These are phyloP conservation scores for Oscheius onirici DNA, from an alignment of 2,888 invertebrate genomes.

Conservation along the genomic window DNA sequence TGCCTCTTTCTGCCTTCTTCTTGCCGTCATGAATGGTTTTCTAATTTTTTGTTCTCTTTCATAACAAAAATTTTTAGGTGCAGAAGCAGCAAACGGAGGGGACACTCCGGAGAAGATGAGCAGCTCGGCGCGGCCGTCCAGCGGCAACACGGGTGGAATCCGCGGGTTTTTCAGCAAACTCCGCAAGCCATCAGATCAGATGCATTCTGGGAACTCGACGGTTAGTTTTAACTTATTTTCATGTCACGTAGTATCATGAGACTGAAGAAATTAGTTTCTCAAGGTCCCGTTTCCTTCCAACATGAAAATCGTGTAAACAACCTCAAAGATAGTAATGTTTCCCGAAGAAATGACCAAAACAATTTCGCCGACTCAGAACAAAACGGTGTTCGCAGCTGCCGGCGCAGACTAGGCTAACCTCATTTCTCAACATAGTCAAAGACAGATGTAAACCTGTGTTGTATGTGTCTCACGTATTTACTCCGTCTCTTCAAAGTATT, in stretches of 20 bases:
- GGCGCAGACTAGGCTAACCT: constrained; percentile 3
- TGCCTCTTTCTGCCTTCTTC: background rate
- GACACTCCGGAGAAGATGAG: constrained; percentile 32
- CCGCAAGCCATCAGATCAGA: constrained; percentile 64
- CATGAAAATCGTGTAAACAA: background rate
- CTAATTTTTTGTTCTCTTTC: background rate
- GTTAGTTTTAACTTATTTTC: constrained; percentile 3
- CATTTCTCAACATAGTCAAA: constrained; percentile 9
- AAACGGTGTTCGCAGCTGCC: constrained; percentile 14
- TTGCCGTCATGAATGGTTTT: constrained; percentile 16
- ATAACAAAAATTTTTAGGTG: background rate
- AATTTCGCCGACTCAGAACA: constrained; percentile 17
- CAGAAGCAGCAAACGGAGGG: constrained; percentile 6
- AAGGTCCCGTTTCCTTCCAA: background rate
- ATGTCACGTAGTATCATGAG: too few relatives aligned
- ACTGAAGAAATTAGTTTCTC: background rate
- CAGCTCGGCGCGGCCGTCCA: constrained; percentile 39
- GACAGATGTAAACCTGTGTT: background rate
- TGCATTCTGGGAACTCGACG: constrained; percentile 22
- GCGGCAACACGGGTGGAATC: constrained; percentile 55
- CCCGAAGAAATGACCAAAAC: constrained; percentile 10
- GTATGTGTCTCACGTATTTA: constrained; percentile 18
- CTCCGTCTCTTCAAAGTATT: constrained; percentile 10
- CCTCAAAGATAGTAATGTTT: too few relatives aligned
- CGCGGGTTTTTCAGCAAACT: constrained; percentile 68